phyloP scores from a whole-genome alignment of 2,113 vertebrate species.

The Oncorhynchus keta region DNA sequence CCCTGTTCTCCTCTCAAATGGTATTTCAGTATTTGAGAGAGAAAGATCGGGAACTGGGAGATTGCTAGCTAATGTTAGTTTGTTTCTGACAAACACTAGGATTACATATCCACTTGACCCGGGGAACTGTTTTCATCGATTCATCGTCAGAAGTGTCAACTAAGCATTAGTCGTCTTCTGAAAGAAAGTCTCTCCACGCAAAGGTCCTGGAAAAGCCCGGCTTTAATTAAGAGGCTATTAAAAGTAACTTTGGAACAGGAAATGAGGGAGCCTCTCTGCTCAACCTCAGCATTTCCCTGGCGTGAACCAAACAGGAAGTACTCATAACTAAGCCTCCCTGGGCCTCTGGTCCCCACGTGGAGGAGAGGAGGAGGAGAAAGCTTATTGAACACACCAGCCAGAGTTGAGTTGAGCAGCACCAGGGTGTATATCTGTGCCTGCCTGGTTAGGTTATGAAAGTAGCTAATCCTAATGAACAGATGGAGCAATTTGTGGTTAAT shows the following conservation, averaged over 20 bases:
- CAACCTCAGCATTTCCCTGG: conserved; percentile 53
- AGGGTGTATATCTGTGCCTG: conserved; percentile 29
- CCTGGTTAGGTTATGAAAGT: conserved; percentile 20
- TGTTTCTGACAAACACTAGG: conserved; percentile 29
- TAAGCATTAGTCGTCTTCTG: conserved; percentile 16
- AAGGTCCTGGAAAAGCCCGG: conserved; percentile 43
- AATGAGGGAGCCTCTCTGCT: conserved; percentile 49
- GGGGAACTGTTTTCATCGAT: conserved; percentile 49
- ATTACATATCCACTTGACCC: conserved; percentile 24
- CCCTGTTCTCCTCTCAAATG: background rate
- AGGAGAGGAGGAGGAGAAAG: conserved; percentile 37
- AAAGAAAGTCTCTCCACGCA: conserved; percentile 23
- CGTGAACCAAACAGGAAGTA: conserved; percentile 53
- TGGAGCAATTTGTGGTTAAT: conserved; percentile 68
- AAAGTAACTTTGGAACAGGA: conserved; percentile 65
- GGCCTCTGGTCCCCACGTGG: conserved; percentile 51
- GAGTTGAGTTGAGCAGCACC: conserved; percentile 4
- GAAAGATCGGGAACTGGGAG: background rate
- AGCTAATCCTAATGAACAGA: conserved; percentile 64
- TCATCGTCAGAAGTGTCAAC: conserved; percentile 31
- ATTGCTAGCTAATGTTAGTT: background rate
- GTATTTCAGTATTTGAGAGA: background rate
- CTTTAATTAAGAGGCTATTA: conserved; percentile 70
- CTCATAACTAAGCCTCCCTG: conserved; percentile 51
- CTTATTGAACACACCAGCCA: conserved; percentile 66